A percentile compares a stretch with the other conserved stretches of the same genome.
Conservation (phyloP, 1,140 invertebrate species). For the Drosophila ficusphila region DNA sequence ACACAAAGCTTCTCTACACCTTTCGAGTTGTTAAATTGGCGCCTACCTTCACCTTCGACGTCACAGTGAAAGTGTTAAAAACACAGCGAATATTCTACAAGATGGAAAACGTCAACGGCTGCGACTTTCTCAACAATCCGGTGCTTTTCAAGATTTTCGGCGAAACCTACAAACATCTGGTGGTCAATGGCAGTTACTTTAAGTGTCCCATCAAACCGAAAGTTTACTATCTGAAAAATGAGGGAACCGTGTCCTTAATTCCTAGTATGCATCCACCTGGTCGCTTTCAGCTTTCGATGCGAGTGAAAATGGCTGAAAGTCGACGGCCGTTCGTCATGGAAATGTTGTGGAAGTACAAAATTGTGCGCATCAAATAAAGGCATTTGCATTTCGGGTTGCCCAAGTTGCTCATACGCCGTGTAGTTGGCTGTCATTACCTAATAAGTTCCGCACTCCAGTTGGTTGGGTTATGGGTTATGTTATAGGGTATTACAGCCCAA, state of each 20-base stretch:
- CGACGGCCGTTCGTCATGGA: conserved; percentile 36
- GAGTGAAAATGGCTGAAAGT: conserved; percentile 14
- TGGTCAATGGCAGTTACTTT: conserved; percentile 54
- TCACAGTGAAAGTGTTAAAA: conserved; percentile 5
- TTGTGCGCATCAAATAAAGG: conserved; percentile 49
- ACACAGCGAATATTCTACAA: conserved; percentile 37
- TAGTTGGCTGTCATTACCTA: conserved; percentile 33
- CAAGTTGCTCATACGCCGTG: conserved; percentile 22
- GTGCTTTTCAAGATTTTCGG: conserved; percentile 20
- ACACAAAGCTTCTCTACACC: conserved; percentile 6
- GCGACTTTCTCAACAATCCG: conserved; percentile 29
- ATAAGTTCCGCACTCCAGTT: background rate
- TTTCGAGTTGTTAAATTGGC: conserved; percentile 25
- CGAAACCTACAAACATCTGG: conserved; percentile 18
- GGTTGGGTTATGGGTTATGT: too few relatives aligned
- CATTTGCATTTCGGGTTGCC: conserved; percentile 24
- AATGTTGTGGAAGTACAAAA: conserved; percentile 46
- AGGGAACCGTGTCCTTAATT: background rate
- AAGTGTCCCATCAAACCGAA: conserved; percentile 45
- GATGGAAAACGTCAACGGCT: conserved; percentile 32
- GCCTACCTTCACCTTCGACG: conserved; percentile 15
- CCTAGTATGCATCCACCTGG: conserved; percentile 18
- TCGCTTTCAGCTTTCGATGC: conserved; percentile 17
- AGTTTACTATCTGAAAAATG: conserved; percentile 19
- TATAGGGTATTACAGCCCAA: too few relatives aligned